Evolutionary conservation across 2,113 vertebrate genomes (phyloP).

Genomic region (Pelmatolapia mariae): DNA sequence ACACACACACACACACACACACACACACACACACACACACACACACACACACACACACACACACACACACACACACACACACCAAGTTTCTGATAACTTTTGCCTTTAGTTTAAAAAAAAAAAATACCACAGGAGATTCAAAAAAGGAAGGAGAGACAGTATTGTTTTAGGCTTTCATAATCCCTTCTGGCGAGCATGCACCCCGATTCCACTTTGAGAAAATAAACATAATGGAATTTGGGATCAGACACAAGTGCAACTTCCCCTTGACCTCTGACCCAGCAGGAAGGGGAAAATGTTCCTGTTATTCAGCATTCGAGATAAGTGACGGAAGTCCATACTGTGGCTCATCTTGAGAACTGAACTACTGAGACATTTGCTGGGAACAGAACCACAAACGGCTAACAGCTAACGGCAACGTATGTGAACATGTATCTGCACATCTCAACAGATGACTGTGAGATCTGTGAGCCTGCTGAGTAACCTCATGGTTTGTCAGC

Average conservation of each 20-base stretch:
- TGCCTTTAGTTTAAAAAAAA: background rate
- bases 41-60: background rate
- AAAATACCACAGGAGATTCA: background rate
- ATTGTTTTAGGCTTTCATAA: conserved; percentile 59
- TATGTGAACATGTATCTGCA: background rate
- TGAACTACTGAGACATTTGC: background rate
- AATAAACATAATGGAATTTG: conserved; percentile 66
- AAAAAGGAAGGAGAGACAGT: conserved; percentile 28
- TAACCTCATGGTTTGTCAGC: background rate
- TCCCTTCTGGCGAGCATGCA: conserved; percentile 26
- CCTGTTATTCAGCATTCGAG: conserved; percentile 58
- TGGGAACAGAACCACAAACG: background rate
- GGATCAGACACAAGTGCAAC: conserved; percentile 55
- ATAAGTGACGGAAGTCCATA: background rate
- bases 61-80: background rate
- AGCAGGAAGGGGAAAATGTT: conserved; percentile 51
- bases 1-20: background rate
- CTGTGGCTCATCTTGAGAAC: background rate
- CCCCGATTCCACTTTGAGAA: conserved; percentile 50
- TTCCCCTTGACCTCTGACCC: conserved; percentile 60
- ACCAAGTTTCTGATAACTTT: background rate
- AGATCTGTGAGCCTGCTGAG: background rate
- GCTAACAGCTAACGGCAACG: background rate
- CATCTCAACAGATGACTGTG: background rate
- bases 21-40: too few species aligned